These are phyloP conservation scores for Lutraria lutraria DNA, from an alignment of 2,888 invertebrate species.

Conservation along the genomic window DNA sequence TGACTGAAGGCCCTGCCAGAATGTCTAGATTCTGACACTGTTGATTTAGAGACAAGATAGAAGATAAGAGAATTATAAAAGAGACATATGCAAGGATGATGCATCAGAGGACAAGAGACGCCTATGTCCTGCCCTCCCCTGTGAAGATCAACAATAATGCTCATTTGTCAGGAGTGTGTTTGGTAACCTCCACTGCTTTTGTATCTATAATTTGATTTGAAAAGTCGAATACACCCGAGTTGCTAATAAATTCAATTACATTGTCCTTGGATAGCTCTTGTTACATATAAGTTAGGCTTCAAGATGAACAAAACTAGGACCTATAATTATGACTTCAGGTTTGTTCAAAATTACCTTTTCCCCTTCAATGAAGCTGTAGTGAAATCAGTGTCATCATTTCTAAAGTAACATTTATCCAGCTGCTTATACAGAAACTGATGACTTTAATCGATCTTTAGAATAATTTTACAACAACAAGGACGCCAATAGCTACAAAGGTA, in stretches of 20 bases:
- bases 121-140: neutral
- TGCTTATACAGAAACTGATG: constrained; percentile 22
- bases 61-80: neutral
- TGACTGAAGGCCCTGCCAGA: neutral
- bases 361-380: constrained; percentile 2
- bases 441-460: constrained; percentile 23
- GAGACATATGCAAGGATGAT: neutral
- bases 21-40: neutral
- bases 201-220: constrained; percentile 25
- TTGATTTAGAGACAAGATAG: neutral
- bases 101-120: neutral
- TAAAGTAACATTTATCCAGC: constrained; percentile 32
- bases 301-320: neutral
- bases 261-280: constrained; percentile 13
- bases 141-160: neutral
- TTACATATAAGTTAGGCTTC: neutral
- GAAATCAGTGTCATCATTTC: constrained; percentile 32
- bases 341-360: constrained; percentile 10
- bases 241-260: neutral
- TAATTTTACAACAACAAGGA: neutral
- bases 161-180: constrained; percentile 9
- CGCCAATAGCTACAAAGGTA: neutral
- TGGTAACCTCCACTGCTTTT: neutral
- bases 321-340: constrained; percentile 19
- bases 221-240: neutral